Evolutionary conservation across 2,888 invertebrate genomes (phyloP), one percentile per base, ranked within the genome.

Genomic region (Yponomeuta sedellus): DNA sequence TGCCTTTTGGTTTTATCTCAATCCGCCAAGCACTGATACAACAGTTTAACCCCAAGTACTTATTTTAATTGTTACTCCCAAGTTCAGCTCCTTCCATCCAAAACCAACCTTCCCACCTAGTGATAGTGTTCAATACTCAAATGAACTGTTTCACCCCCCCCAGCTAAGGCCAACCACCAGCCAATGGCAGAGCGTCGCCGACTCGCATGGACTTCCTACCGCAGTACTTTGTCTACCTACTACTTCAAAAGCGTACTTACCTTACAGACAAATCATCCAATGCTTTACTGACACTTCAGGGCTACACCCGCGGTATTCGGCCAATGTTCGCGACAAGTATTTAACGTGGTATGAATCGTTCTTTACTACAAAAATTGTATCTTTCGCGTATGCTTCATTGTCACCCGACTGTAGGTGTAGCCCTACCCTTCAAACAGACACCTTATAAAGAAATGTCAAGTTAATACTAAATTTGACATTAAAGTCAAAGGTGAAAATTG

Each of bases 171-270:
- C 44, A 44, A 52, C 16, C 44, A 52, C 44, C 44, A 52, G 12
- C 44, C 44, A 52, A 52, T 52, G 44, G 44, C 44, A 12, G 44
- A 52, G 44, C 44, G 44, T 52, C 44, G 44, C 16, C n/a, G 52
- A 52, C 56, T 64, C 64, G 64, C 64, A 56, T 64, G 64, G 64
- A 64, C 52, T 64, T 64, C 64, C 64, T 64, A 56, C 62, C 25
- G 64, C 64, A 44, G 19, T 11, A 64, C 64, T 28, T 19, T 59
- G n/a, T 19, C 3, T 25, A 59, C 25, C n/a, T 57, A 3, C 3
- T 59, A 59, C 59, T 59, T 59, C 25, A 59, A 59, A 19, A 59
- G 10, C 25, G 25, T 59, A 59, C 59, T 25, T 59, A 59, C 20
- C 4, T 10, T 8, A 52, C 10, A 16, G 44, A 52, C 44, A 4